Evolutionary conservation across 2,113 vertebrate species (phyloP).

Genomic region (Lycaon pictus): DNA sequence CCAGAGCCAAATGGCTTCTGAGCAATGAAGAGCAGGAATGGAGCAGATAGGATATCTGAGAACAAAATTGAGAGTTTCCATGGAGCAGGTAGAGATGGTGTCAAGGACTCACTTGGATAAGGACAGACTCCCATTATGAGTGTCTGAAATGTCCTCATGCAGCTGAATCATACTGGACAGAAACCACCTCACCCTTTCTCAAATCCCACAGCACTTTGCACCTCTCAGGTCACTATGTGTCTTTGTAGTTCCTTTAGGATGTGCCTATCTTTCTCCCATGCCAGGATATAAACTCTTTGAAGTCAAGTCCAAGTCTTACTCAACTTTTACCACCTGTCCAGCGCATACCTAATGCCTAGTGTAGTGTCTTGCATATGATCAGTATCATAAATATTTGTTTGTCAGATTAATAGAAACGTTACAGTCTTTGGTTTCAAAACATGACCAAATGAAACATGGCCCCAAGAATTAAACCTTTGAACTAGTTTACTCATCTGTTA

Average conservation of each 20-base stretch:
- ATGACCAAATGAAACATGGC: not conserved
- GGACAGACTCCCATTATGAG: not conserved
- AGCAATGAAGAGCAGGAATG: not conserved
- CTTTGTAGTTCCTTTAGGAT: not conserved
- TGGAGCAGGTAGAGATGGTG: not conserved
- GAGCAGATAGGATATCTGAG: not conserved
- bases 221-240: not conserved
- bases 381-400: constrained; percentile 41
- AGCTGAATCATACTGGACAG: not conserved
- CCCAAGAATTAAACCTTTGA: not conserved
- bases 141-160: not conserved
- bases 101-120: not conserved
- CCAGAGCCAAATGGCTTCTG: not conserved
- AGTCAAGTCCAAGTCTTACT: constrained; percentile 1
- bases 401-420: constrained; percentile 1
- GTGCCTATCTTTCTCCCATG: not conserved
- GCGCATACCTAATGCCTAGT: not conserved
- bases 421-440: constrained; percentile 5
- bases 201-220: not conserved
- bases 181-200: constrained; percentile 26
- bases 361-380: not conserved
- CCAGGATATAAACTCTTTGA: not conserved
- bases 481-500: not conserved
- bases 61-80: not conserved
- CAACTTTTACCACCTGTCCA: not conserved